A percentile compares a stretch with the other conserved stretches of the same genome.
These are phyloP conservation scores for Hexactinellida sp. DNA, from an alignment of 37 sponge, comb jelly and placozoan species.

Conservation along the genomic window DNA sequence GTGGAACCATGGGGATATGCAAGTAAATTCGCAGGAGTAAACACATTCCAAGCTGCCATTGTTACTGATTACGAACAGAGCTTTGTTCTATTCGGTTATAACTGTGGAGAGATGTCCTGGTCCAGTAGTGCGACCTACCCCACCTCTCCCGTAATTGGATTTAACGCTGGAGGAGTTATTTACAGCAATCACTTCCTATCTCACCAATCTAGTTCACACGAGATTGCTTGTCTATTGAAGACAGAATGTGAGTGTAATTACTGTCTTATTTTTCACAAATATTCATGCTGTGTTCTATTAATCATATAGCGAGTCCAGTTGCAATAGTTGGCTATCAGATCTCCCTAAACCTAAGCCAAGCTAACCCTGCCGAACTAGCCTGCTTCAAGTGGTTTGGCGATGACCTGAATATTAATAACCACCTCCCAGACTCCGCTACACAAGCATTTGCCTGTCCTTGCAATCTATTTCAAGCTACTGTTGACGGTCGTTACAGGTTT, in stretches of 20 bases:
- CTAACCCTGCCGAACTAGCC: not conserved
- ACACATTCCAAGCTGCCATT: constrained; percentile 54
- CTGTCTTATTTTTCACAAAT: not conserved
- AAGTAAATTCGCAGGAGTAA: not conserved
- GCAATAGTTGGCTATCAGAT: not conserved
- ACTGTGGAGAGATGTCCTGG: constrained; percentile 49
- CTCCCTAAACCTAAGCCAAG: not conserved
- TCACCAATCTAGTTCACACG: constrained; percentile 19
- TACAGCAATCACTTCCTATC: not conserved
- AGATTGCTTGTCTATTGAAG: not conserved
- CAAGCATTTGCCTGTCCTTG: constrained; percentile 35
- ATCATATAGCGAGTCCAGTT: not conserved
- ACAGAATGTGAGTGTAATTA: not conserved
- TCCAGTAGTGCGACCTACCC: not conserved
- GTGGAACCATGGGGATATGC: not conserved
- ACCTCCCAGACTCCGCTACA: not conserved
- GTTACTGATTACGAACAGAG: constrained; percentile 38
- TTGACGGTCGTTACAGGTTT: not conserved
- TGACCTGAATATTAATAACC: not conserved
- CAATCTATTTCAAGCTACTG: constrained; percentile 18
- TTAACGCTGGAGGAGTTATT: constrained; percentile 17
- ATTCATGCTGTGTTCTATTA: not conserved
- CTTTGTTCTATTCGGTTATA: constrained; percentile 50
- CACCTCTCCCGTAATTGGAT: constrained; percentile 32
- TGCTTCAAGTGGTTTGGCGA: not conserved